Percentiles rank a stretch among this genome's conserved stretches.
phyloP scores from a whole-genome alignment of 1,140 invertebrate species.

The Melipona quadrifasciata region DNA sequence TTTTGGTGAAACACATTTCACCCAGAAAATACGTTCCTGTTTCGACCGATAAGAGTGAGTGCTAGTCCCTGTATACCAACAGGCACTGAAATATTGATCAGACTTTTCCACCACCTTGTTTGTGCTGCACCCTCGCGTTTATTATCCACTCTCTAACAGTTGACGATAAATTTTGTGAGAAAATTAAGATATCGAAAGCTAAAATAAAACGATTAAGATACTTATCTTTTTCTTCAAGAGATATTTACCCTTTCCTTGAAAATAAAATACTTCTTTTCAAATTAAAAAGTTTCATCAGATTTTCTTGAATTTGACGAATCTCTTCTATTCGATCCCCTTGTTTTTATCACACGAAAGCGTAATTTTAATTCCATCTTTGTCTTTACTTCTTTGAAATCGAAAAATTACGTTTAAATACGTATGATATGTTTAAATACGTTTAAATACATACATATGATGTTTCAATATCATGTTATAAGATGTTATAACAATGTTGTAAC shows the following conservation, averaged over 20 bases:
- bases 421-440: too few species aligned
- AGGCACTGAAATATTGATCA: constrained; percentile 11
- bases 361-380: too few species aligned
- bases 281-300: not conserved
- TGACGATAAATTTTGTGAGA: not conserved
- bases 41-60: not conserved
- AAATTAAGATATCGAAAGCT: too few species aligned
- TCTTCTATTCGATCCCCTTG: too few species aligned
- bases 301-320: not conserved
- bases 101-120: not conserved
- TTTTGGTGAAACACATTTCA: not conserved
- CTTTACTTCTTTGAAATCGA: too few species aligned
- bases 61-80: not conserved
- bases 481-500: too few species aligned
- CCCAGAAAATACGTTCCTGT: not conserved
- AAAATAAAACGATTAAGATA: too few species aligned
- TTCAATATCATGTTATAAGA: too few species aligned
- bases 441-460: too few species aligned
- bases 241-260: not conserved
- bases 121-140: constrained; percentile 13
- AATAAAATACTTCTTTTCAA: not conserved
- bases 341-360: not conserved
- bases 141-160: too few species aligned
- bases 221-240: not conserved
- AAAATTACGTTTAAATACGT: too few species aligned